phyloP scores from a whole-genome alignment of 2,797 vertebrate genomes.

The Lutjanus campechanus region DNA sequence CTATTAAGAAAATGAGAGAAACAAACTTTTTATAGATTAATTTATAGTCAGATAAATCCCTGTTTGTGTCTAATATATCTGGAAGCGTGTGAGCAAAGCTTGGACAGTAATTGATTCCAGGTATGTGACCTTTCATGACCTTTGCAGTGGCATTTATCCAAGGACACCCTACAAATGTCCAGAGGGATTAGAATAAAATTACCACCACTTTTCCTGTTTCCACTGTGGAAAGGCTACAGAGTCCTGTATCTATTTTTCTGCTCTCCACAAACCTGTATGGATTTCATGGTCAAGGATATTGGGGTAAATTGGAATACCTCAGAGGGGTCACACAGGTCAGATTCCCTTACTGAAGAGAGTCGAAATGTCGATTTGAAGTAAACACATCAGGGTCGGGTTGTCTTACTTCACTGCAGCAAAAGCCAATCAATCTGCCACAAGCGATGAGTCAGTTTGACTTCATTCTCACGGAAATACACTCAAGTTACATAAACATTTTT shows the following conservation, averaged over 20 bases:
- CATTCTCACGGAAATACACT: neutral
- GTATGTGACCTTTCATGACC: conserved; percentile 48
- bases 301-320: conserved; percentile 19
- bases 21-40: neutral
- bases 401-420: conserved; percentile 5
- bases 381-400: conserved; percentile 23
- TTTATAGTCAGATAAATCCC: conserved; percentile 5
- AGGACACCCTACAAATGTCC: conserved; percentile 66
- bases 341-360: neutral
- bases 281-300: conserved; percentile 42
- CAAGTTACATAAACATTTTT: conserved; percentile 49
- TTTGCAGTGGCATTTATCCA: conserved; percentile 38
- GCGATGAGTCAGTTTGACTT: conserved; percentile 18
- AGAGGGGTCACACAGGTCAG: conserved; percentile 20
- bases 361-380: conserved; percentile 24
- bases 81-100: conserved; percentile 1
- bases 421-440: conserved; percentile 24
- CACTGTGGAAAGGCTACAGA: conserved; percentile 19
- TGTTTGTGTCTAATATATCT: neutral
- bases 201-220: conserved; percentile 52
- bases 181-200: conserved; percentile 56
- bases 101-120: conserved; percentile 57
- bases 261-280: conserved; percentile 20
- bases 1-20: neutral
- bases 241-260: conserved; percentile 38